These are phyloP conservation scores for Propithecus deckenii DNA, from an alignment of 2,797 vertebrate genomes.

Conservation along the genomic window DNA sequence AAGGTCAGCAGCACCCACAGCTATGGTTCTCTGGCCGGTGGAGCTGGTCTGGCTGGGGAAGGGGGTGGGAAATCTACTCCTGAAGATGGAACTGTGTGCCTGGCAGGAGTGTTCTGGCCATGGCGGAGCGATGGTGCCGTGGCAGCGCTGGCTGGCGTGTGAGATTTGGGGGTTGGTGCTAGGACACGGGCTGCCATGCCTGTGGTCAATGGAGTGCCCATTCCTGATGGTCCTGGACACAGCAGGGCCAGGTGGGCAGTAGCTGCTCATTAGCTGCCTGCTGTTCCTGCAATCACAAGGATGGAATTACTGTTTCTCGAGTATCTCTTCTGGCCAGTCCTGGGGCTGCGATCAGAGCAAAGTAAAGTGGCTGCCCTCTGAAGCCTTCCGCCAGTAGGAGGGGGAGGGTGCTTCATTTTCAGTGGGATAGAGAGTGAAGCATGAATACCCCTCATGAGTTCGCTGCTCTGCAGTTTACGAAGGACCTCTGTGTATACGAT, in stretches of 20 bases:
- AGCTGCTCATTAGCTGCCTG: not conserved
- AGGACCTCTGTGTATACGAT: no score
- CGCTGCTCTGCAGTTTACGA: not conserved
- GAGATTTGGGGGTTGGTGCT: not conserved
- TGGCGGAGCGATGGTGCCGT: rapidly evolving
- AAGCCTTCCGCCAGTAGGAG: not conserved
- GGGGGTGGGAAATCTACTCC: no score
- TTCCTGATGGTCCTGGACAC: not conserved
- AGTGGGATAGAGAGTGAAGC: not conserved
- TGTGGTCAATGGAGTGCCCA: not conserved
- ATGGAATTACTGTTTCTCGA: not conserved
- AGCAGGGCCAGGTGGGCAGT: not conserved
- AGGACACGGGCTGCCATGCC: not conserved
- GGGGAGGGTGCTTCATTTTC: not conserved
- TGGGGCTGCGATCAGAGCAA: not conserved
- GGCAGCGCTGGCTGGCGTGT: not conserved
- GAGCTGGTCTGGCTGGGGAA: rapidly evolving
- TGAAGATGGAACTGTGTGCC: not conserved
- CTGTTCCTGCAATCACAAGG: not conserved
- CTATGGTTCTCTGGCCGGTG: rapidly evolving
- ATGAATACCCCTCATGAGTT: rapidly evolving
- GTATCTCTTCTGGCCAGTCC: not conserved
- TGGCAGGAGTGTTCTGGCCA: not conserved
- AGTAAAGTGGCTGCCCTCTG: not conserved
- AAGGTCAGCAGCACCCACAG: not conserved